Evolutionary conservation across 2,888 invertebrate genomes (phyloP), one percentile per base, ranked within the genome.

Genomic region (Sphecodes monilicornis): DNA sequence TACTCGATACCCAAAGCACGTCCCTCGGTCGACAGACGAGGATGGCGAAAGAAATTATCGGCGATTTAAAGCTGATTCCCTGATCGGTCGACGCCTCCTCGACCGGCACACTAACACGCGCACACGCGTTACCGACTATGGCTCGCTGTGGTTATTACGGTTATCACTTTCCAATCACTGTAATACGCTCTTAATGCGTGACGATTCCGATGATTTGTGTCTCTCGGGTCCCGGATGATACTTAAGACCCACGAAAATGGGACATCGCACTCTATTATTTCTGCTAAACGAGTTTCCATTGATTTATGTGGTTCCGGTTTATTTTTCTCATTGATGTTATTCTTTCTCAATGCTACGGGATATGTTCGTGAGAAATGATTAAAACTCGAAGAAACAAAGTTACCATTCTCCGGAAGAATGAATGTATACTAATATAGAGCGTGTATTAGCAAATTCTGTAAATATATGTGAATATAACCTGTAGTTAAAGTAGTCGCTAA

Each of bases 51-150:
- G 87, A 90, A 90, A 90, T 89, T 89, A 89, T 89, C 80, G 81
- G 83, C 90, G 89, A 80, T 89, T 89, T 90, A 90, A 90, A 89
- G 89, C 87, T 83, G 90, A 90, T 89, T 87, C 88, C 76, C 85
- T 73, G 90, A 91, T 88, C 88, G 87, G 88, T 91, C 85, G 88
- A 91, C 90, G 89, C 91, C 89, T 89, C 88, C 89, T 89, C 83
- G 81, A 80, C 72, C 80, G 80, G 84, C 70, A 29, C 71, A 83
- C 64, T 32, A 18, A 29, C 18, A 32, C 29, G 2, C 32, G 2
- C 29, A 18, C 64, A 8, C 64, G 8, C 1, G 6, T 32, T 8
- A 8, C 64, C 79, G 79, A 22, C 66, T 86, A 89, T 69, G 80
- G 83, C 80, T 60, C 78, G 26, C 41, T 79, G 71, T 78, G 78